Conservation (phyloP, 2,888 invertebrate genomes). For the Frankliniella intonsa region DNA sequence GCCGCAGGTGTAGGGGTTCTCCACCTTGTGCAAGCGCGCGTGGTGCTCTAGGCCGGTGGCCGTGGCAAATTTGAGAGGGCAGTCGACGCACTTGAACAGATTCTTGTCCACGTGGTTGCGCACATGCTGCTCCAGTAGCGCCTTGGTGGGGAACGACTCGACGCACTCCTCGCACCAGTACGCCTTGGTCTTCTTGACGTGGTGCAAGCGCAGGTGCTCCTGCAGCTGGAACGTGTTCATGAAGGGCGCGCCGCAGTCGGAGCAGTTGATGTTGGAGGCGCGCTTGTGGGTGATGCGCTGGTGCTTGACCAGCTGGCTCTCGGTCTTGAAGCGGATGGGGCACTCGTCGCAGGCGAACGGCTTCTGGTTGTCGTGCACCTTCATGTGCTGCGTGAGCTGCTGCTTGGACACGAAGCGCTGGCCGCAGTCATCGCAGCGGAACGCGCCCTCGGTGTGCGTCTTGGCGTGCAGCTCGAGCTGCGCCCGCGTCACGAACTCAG, state of each 20-base stretch:
- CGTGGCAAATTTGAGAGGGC: slow-evolving; percentile 1
- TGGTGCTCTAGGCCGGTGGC: slow-evolving; percentile 10
- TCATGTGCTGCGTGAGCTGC: neutral
- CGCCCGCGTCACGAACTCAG: neutral
- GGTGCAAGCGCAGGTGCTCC: slow-evolving; percentile 3
- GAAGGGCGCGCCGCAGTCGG: slow-evolving; percentile 12
- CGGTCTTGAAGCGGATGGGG: slow-evolving; percentile 2
- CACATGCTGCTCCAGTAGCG: neutral
- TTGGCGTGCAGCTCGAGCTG: slow-evolving; percentile 4
- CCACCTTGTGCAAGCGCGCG: neutral
- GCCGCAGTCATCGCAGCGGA: slow-evolving; percentile 17
- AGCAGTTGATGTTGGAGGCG: neutral
- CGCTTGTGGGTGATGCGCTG: neutral
- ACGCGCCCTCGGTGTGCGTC: slow-evolving; percentile 14
- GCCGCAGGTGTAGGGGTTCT: neutral
- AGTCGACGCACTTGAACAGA: neutral
- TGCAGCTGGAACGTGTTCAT: neutral
- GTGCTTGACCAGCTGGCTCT: slow-evolving; percentile 7
- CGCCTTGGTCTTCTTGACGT: neutral
- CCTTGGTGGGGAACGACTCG: slow-evolving; percentile 16
- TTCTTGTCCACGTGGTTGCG: neutral
- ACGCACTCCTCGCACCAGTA: slow-evolving; percentile 2
- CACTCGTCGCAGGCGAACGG: slow-evolving; percentile 6
- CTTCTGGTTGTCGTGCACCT: neutral
- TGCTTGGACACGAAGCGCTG: neutral